Percentiles rank a stretch among this genome's conserved stretches.
Conservation (phyloP, 2,888 invertebrate genomes). For the Agapostemon virescens region DNA sequence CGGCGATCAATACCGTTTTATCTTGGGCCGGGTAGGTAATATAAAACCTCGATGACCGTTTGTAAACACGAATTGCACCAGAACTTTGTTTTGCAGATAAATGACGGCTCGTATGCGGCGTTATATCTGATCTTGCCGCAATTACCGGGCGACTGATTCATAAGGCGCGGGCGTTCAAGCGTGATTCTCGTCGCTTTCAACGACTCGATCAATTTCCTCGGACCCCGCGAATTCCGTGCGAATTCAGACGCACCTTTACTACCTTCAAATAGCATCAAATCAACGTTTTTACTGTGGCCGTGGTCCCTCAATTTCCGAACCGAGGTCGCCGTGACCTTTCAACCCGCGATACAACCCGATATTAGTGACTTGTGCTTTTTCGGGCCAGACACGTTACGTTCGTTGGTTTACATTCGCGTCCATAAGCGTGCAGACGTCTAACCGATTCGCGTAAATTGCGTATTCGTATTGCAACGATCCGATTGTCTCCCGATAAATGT, state of each 20-base stretch:
- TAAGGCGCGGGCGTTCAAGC: conserved; percentile 43
- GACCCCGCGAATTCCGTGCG: conserved; percentile 17
- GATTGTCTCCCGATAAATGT: no score
- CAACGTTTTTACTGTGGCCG: conserved; percentile 37
- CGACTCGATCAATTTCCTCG: conserved; percentile 41
- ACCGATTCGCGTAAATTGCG: no score
- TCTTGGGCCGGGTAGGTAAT: conserved; percentile 12
- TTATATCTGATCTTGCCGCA: conserved; percentile 63
- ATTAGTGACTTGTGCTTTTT: conserved; percentile 4
- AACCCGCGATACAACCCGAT: neutral
- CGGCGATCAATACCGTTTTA: conserved; percentile 33
- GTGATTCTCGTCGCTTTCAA: conserved; percentile 35
- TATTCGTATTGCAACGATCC: no score
- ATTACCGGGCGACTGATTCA: conserved; percentile 62
- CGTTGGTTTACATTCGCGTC: no score
- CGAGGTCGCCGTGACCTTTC: conserved; percentile 20
- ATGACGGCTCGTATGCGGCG: conserved; percentile 44
- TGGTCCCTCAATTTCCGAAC: conserved; percentile 14
- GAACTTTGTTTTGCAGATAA: conserved; percentile 62
- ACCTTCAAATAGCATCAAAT: conserved; percentile 23
- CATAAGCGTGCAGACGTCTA: no score
- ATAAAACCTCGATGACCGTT: conserved; percentile 21
- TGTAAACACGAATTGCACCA: conserved; percentile 59
- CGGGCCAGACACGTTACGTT: neutral
- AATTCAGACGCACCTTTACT: neutral